phyloP scores from a whole-genome alignment of 1,140 invertebrate genomes.

The Uloborus diversus region DNA sequence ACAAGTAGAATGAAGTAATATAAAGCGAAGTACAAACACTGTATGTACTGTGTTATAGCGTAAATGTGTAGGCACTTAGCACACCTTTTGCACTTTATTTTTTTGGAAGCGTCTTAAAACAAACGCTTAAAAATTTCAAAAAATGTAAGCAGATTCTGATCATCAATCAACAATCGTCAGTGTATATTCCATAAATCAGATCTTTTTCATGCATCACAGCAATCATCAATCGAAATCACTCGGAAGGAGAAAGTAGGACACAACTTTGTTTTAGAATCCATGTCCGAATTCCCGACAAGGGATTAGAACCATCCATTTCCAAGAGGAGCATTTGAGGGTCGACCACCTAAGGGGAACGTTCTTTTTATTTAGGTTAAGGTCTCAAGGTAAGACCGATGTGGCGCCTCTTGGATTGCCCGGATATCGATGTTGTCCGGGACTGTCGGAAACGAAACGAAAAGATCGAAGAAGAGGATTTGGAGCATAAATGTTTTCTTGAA shows the following conservation, averaged over 20 bases:
- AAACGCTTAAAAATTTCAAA: too few species aligned
- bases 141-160: too few species aligned
- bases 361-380: not conserved
- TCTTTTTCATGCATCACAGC: not conserved
- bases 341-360: not conserved
- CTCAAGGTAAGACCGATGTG: not conserved
- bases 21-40: too few species aligned
- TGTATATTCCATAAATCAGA: not conserved
- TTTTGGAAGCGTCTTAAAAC: too few species aligned
- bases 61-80: too few species aligned
- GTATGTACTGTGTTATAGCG: too few species aligned
- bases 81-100: too few species aligned
- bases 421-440: not conserved
- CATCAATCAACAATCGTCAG: too few species aligned
- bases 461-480: not conserved
- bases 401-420: not conserved
- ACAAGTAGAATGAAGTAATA: too few species aligned
- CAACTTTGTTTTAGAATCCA: constrained; percentile 24
- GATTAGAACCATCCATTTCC: constrained; percentile 18
- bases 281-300: constrained; percentile 12
- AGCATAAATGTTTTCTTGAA: not conserved
- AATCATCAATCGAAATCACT: constrained; percentile 29
- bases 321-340: constrained; percentile 4
- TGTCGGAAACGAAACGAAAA: not conserved
- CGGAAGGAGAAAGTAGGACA: constrained; percentile 31